A percentile compares a stretch with the other conserved stretches of the same genome.
These are phyloP conservation scores for Cydia amplana DNA, from an alignment of 1,140 invertebrate species.

Conservation along the genomic window DNA sequence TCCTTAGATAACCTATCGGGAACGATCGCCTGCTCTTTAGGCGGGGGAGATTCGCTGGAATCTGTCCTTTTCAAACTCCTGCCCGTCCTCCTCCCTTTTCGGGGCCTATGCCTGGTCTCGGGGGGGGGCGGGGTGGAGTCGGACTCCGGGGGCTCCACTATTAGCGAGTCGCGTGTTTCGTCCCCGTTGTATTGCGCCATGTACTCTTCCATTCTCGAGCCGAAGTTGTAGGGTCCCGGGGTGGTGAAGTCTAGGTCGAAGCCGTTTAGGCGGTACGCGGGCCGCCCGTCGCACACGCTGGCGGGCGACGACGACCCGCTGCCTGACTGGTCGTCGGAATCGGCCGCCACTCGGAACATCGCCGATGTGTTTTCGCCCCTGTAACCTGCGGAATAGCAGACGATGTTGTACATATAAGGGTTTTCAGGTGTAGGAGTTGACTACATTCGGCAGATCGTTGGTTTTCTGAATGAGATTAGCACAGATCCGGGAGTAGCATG, in stretches of 20 bases:
- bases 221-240: constrained; percentile 65
- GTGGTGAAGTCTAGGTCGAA: constrained; percentile 73
- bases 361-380: constrained; percentile 73
- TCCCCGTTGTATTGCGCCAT: neutral
- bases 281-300: neutral
- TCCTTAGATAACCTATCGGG: constrained; percentile 48
- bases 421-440: no score
- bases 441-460: no score
- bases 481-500: no score
- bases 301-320: constrained; percentile 62
- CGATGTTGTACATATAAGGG: no score
- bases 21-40: constrained; percentile 45
- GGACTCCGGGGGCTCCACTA: constrained; percentile 62
- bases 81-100: constrained; percentile 55
- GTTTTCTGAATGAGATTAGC: no score
- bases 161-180: constrained; percentile 77
- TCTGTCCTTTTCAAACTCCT: constrained; percentile 60
- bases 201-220: neutral
- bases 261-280: neutral
- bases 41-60: constrained; percentile 66
- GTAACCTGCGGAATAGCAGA: constrained; percentile 53
- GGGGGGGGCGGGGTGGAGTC: constrained; percentile 50
- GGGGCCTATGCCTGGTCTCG: constrained; percentile 51
- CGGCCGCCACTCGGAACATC: constrained; percentile 79
- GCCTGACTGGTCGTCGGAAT: constrained; percentile 79